These are phyloP conservation scores for Drosophila nannoptera DNA, from an alignment of 1,140 invertebrate species.

Conservation along the genomic window DNA sequence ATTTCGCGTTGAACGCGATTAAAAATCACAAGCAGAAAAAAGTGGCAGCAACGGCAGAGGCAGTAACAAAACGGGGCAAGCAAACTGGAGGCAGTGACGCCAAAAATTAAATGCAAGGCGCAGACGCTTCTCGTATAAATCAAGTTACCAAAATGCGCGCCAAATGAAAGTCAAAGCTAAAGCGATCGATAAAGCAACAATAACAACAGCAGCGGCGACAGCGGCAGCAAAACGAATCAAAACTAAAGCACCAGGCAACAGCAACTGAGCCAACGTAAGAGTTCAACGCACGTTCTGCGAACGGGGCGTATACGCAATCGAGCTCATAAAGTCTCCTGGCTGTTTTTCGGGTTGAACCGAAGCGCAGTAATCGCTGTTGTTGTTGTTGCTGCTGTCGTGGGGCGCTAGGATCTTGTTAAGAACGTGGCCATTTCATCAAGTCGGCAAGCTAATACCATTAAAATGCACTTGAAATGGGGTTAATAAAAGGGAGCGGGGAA, in stretches of 20 bases:
- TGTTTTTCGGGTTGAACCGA: slow-evolving; percentile 17
- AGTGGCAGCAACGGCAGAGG: background rate
- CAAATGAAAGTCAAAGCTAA: slow-evolving; percentile 54
- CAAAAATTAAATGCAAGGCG: slow-evolving; percentile 70
- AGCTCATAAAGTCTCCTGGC: slow-evolving; percentile 59
- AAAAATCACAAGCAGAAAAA: slow-evolving; percentile 10
- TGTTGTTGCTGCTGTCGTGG: slow-evolving; percentile 6
- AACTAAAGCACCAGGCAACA: slow-evolving; percentile 62
- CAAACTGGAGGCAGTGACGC: slow-evolving; percentile 68
- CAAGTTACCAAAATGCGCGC: slow-evolving; percentile 44
- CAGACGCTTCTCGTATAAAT: slow-evolving; percentile 46
- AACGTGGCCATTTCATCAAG: slow-evolving; percentile 48
- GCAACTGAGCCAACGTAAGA: slow-evolving; percentile 41
- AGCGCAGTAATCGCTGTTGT: slow-evolving; percentile 25
- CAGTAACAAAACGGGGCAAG: slow-evolving; percentile 32
- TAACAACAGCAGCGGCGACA: slow-evolving; percentile 20
- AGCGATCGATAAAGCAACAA: slow-evolving; percentile 62
- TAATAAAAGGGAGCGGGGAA: slow-evolving; percentile 4
- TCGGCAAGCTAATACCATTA: slow-evolving; percentile 66
- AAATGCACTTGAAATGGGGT: slow-evolving; percentile 64
- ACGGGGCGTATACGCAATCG: slow-evolving; percentile 76
- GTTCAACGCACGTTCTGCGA: slow-evolving; percentile 67
- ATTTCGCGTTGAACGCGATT: slow-evolving; percentile 24
- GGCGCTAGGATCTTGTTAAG: slow-evolving; percentile 75
- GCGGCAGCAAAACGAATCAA: slow-evolving; percentile 55